phyloP scores from a whole-genome alignment of 2,797 vertebrate genomes.

The Protosalanx chinensis region DNA sequence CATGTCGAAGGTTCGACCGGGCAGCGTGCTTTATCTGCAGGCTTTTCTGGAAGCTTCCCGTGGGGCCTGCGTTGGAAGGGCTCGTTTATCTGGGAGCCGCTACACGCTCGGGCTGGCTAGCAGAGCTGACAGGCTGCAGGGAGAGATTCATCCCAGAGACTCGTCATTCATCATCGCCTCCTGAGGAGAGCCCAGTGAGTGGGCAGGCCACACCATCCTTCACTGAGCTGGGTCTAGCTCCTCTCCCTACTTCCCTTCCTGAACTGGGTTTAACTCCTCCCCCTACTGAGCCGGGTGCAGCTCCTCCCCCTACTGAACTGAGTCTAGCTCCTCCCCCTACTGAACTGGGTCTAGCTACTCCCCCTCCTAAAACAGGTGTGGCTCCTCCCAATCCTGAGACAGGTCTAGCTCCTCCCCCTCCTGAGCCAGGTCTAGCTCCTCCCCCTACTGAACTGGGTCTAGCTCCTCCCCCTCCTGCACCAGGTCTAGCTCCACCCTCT shows the following conservation, averaged over 20 bases:
- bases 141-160: constrained; percentile 29
- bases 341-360: no score
- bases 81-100: constrained; percentile 41
- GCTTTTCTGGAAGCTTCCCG: constrained; percentile 43
- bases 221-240: not conserved
- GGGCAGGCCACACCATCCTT: constrained; percentile 3
- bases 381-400: not conserved
- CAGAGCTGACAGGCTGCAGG: constrained; percentile 23
- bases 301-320: not conserved
- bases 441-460: no score
- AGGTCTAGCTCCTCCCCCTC: not conserved
- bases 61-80: constrained; percentile 23
- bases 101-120: constrained; percentile 30
- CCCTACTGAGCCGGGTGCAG: not conserved
- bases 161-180: constrained; percentile 10
- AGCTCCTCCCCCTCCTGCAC: no score
- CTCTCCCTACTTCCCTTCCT: not conserved
- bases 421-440: not conserved
- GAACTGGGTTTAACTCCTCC: not conserved
- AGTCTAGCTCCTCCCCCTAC: no score
- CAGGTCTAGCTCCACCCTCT: not conserved
- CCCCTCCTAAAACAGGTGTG: not conserved
- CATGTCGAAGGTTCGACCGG: constrained; percentile 26
- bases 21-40: constrained; percentile 37
- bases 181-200: constrained; percentile 26